Evolutionary conservation across 1,140 invertebrate genomes (phyloP), one percentile per base, ranked within the genome.

Genomic region (Grapholita molesta): DNA sequence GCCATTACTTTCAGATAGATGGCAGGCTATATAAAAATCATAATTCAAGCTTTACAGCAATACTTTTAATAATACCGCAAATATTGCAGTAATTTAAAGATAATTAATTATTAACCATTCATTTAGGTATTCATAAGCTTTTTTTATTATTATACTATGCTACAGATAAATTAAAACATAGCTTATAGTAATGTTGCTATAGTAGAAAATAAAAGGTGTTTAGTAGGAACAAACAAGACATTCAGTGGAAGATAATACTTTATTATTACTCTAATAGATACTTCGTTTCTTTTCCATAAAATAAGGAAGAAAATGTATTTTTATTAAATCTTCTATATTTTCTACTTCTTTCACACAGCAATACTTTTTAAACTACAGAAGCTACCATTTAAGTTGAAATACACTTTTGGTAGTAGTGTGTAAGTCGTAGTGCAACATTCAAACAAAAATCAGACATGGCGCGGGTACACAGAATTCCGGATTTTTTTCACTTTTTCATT

Each of bases 381-480:
- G 6, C 42, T 48, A 48, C 42, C 42, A 48, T 48, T 18, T 8
- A 2, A 1, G 18, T n/a, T n/a, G 15, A 9, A 9, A 18, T 48
- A 18, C 18, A 48, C 18, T 21, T 48, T 21, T 48, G n/a, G 42
- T 21, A 21, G 6, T n/a, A 18, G 18, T 4, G 42, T 48, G 18
- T 21, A 21, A 15, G 18, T 3, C 3, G 42, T 21, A 24, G 71
- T 33, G 72, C 74, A 79, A 76, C 73, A 77, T 61, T 73, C n/a
- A 69, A 53, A 73, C 72, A 67, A 82, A 78, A 88, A 82, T 87
- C 75, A 88, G 85, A 88, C 85, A 91, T 91, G 88, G 88, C 88
- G 86, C 81, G 81, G 66, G 79, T 86, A 72, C 72, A 75, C 74
- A 83, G 70, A 69, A 77, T 78, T 77, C 76, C 80, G 64, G 70